Evolutionary conservation across 2,888 invertebrate species (phyloP).

Genomic region (Andrena fulva): DNA sequence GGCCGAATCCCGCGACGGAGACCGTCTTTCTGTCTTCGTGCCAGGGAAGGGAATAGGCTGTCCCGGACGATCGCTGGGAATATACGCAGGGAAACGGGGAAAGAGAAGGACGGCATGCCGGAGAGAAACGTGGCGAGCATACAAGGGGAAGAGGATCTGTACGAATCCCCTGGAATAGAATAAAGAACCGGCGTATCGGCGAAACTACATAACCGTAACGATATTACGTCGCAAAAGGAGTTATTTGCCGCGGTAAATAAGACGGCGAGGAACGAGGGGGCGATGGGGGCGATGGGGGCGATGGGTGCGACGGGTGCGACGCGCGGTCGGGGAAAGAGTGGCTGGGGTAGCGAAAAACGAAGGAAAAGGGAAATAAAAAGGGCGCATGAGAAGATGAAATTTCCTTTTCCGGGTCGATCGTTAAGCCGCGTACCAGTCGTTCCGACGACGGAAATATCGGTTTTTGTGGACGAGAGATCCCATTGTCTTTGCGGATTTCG

Average conservation of each 20-base stretch:
- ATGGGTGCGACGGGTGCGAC: neutral
- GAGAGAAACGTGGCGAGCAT: conserved; percentile 53
- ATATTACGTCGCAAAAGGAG: conserved; percentile 68
- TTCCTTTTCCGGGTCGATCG: conserved; percentile 70
- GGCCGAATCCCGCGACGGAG: conserved; percentile 58
- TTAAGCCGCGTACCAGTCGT: conserved; percentile 63
- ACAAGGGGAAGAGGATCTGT: conserved; percentile 46
- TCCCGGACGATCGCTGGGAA: conserved; percentile 51
- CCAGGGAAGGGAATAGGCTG: conserved; percentile 65
- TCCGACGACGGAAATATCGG: conserved; percentile 68
- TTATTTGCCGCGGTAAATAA: conserved; percentile 66
- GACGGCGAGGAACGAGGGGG: conserved; percentile 46
- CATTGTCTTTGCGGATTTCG: conserved; percentile 63
- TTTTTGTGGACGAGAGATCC: conserved; percentile 63
- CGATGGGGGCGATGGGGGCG: neutral
- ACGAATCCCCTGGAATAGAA: conserved; percentile 65
- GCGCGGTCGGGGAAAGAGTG: conserved; percentile 19
- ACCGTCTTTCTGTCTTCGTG: conserved; percentile 60
- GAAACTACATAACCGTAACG: conserved; percentile 71
- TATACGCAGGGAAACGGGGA: conserved; percentile 27
- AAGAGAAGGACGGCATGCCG: neutral
- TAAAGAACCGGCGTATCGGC: conserved; percentile 69
- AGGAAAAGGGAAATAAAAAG: conserved; percentile 44
- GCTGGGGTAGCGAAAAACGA: conserved; percentile 22
- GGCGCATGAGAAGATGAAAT: conserved; percentile 70